phyloP scores from a whole-genome alignment of 2,888 invertebrate genomes.

The Crematogaster levior region DNA sequence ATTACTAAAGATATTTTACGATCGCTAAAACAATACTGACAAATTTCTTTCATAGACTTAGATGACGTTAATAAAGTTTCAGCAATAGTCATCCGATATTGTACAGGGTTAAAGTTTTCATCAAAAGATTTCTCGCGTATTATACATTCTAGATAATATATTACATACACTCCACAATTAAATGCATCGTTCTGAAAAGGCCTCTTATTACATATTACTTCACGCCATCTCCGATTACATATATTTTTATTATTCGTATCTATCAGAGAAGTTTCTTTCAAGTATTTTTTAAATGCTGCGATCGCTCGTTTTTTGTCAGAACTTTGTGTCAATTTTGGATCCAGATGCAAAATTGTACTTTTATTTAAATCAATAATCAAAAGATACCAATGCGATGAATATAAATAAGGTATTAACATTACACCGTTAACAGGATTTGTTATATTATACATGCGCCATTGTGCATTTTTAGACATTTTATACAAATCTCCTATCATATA shows the following conservation, averaged over 20 bases:
- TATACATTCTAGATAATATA: not conserved
- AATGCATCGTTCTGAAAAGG: not conserved
- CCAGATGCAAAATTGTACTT: too few species aligned
- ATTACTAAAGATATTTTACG: not conserved
- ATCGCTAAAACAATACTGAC: slow-evolving; percentile 1
- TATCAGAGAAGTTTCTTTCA: not conserved
- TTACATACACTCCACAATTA: not conserved
- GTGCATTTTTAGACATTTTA: too few species aligned
- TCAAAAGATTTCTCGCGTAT: not conserved
- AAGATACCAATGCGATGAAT: too few species aligned
- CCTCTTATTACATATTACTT: not conserved
- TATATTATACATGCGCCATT: too few species aligned
- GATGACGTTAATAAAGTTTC: slow-evolving; percentile 1
- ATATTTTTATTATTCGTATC: not conserved
- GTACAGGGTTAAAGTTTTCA: not conserved
- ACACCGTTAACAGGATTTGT: too few species aligned
- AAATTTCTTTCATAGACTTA: not conserved
- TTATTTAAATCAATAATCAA: too few species aligned
- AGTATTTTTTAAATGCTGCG: too few species aligned
- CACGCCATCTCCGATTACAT: not conserved
- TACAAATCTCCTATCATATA: too few species aligned
- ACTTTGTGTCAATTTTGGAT: too few species aligned
- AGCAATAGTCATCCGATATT: not conserved
- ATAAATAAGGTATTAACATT: too few species aligned
- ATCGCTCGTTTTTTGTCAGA: too few species aligned